Percentiles rank a stretch among this genome's conserved stretches.
Evolutionary conservation across 2,888 invertebrate genomes (phyloP).

Genomic region (Stenurella melanura): DNA sequence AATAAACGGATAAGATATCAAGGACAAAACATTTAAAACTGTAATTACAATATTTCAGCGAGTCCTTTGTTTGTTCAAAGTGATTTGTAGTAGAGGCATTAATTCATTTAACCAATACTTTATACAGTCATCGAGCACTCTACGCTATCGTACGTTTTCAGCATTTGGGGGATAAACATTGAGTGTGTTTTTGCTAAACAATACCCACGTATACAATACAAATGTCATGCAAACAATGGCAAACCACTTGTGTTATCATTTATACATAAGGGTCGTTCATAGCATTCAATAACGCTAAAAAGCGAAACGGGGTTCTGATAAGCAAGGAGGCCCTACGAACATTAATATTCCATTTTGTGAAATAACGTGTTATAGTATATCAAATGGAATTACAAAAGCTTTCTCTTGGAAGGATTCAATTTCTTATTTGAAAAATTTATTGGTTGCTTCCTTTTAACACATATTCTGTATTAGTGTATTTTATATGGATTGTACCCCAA

Average conservation of each 20-base stretch:
- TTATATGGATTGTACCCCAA: too few species aligned
- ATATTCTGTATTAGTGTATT: not conserved
- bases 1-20: conserved; percentile 9
- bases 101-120: conserved; percentile 42
- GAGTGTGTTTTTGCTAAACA: conserved; percentile 45
- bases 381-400: conserved; percentile 16
- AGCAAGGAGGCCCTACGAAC: conserved; percentile 38
- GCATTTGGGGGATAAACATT: conserved; percentile 33
- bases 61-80: conserved; percentile 33
- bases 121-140: conserved; percentile 35
- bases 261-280: conserved; percentile 53
- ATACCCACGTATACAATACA: conserved; percentile 49
- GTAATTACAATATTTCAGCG: conserved; percentile 40
- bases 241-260: conserved; percentile 53
- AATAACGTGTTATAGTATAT: conserved; percentile 33
- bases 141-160: conserved; percentile 40
- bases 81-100: conserved; percentile 41
- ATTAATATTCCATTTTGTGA: conserved; percentile 37
- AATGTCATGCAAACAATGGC: conserved; percentile 54
- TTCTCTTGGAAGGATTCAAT: not conserved
- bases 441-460: not conserved
- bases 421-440: not conserved
- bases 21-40: conserved; percentile 36
- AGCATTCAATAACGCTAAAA: conserved; percentile 54
- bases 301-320: conserved; percentile 55